These are phyloP conservation scores for Nasua narica DNA, from an alignment of 2,797 vertebrate species.

Conservation along the genomic window DNA sequence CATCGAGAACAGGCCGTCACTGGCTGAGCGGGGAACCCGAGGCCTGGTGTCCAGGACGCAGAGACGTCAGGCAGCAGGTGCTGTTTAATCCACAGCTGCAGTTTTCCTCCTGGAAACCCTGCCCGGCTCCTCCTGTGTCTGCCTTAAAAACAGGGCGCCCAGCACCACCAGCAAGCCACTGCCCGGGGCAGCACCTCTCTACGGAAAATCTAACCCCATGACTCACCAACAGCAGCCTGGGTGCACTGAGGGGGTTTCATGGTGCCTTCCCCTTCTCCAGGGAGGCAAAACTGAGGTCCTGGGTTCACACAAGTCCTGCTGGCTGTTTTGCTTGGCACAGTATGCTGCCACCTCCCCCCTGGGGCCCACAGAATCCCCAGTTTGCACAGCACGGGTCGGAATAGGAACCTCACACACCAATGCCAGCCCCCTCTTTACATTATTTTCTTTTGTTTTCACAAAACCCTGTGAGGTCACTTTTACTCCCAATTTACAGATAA, in stretches of 20 bases:
- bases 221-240: background rate
- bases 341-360: background rate
- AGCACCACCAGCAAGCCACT: background rate
- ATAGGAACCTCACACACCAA: background rate
- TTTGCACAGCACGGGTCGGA: background rate
- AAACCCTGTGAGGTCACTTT: background rate
- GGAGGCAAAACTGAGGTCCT: background rate
- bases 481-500: background rate
- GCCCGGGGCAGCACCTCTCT: background rate
- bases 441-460: background rate
- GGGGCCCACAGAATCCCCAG: background rate
- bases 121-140: background rate
- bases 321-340: background rate
- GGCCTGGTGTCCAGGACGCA: background rate
- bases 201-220: background rate
- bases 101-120: background rate
- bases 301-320: background rate
- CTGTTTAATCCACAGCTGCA: background rate
- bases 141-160: background rate
- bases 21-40: background rate
- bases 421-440: background rate
- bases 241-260: background rate
- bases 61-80: accelerated
- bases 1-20: no score
- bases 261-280: background rate